A percentile compares a stretch with the other conserved stretches of the same genome.
These are phyloP conservation scores for Simalia tracyae DNA, from an alignment of 2,797 vertebrate genomes.

Conservation along the genomic window DNA sequence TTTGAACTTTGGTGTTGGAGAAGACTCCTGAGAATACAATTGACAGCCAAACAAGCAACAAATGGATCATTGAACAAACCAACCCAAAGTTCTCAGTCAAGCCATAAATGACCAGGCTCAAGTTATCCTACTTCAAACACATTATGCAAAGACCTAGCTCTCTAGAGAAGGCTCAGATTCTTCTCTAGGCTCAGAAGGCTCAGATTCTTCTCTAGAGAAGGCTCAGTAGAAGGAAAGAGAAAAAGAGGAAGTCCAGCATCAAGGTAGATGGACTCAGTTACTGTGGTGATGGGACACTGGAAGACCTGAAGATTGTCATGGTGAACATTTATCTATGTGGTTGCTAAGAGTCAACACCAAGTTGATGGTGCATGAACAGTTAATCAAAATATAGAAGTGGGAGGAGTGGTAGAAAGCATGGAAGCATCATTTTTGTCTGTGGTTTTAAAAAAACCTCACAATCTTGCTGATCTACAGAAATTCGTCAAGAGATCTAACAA, in stretches of 20 bases:
- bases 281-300: background rate
- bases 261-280: background rate
- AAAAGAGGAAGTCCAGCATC: background rate
- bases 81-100: background rate
- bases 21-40: background rate
- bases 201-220: background rate
- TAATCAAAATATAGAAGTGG: background rate
- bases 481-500: background rate
- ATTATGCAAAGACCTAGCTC: background rate
- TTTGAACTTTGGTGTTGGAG: background rate
- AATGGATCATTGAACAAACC: background rate
- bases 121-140: background rate
- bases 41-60: background rate
- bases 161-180: background rate
- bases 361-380: background rate
- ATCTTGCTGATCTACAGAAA: background rate
- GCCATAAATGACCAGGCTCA: background rate
- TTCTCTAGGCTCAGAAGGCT: background rate
- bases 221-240: background rate
- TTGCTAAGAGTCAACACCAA: background rate
- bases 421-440: background rate
- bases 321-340: background rate
- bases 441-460: background rate
- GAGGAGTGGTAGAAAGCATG: too few relatives aligned
- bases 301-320: background rate